Percentiles rank a stretch among this genome's conserved stretches.
Evolutionary conservation across 1,140 invertebrate species (phyloP).

Genomic region (Ephestia elutella): DNA sequence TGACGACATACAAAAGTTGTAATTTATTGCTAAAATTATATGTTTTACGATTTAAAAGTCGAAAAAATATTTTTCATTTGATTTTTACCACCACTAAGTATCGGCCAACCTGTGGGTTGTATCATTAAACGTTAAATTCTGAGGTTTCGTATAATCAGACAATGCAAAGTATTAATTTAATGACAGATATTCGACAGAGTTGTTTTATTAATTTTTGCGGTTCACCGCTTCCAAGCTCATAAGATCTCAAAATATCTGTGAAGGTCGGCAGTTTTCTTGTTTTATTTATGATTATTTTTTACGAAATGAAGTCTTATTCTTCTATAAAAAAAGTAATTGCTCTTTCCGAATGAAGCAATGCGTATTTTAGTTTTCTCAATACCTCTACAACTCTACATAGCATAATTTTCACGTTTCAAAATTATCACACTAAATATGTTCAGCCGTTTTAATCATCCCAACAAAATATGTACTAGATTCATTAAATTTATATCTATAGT

Average conservation of each 20-base stretch:
- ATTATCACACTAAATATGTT: no score
- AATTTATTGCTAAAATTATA: not conserved
- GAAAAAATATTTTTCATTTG: slow-evolving; percentile 3
- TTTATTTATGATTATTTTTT: no score
- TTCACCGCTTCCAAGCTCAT: slow-evolving; percentile 26
- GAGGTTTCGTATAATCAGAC: slow-evolving; percentile 17
- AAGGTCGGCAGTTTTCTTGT: slow-evolving; percentile 5
- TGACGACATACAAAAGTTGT: not conserved
- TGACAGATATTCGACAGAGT: slow-evolving; percentile 31
- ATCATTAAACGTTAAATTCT: slow-evolving; percentile 1
- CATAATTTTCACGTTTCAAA: no score
- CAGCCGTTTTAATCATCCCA: no score
- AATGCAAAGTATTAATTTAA: slow-evolving; percentile 47
- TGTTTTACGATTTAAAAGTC: not conserved
- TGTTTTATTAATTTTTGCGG: slow-evolving; percentile 54
- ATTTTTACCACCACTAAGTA: slow-evolving; percentile 7
- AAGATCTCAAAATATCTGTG: slow-evolving; percentile 23
- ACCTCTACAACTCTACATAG: no score
- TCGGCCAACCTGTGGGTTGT: slow-evolving; percentile 7
- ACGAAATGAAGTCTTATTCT: not conserved
- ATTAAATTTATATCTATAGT: no score
- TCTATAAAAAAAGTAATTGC: not conserved
- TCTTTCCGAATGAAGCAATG: no score
- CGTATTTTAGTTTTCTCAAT: no score
- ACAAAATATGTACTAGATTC: no score